Base-by-base conservation (phyloP, 92 coral and sea anemone species). In the Virgularia gustaviana region DNA sequence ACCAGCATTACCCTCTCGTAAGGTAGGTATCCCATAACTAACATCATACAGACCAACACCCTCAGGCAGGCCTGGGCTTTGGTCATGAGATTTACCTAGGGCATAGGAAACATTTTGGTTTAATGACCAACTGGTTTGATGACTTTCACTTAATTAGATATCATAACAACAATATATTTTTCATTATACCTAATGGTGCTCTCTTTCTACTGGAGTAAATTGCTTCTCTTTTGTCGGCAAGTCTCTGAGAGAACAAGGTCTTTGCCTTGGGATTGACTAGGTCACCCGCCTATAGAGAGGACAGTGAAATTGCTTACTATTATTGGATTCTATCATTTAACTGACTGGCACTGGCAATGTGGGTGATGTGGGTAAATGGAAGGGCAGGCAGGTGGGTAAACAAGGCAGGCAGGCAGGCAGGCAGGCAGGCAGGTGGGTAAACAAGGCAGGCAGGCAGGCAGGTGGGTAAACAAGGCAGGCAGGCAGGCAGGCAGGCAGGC, bases 1-100 rank as follows among this genome's bases (percentile, higher is more conserved):
- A 13, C 96, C 96, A 25, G 99, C 94, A 70, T 89, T 82, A 12
- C 99, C 99, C 80, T 89, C 99, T 87, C 85, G 89, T 45, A 94
- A 84, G 8, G 99, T 89, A 58, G 86, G 76, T 8, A 94, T 89
- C 35, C 99, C 99, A 82, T 92, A 94, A 31, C 76, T 71, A 11
- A 82, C 96, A 55, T 94, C 89, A 34, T 90, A 84, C 0, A 87
- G 86, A 35, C 90, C 89, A 20, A 91, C 83, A 18, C 96, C 94
- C 22, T 78, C 77, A 22, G 99, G 99, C 42, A 94, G 59, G 3
- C 90, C 88, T 28, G 88, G 86, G 6, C 67, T 77, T 62, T 94
- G 96, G 63, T 94, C 91, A 73, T 89, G 94, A 31, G 87, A 89
- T 56, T 73, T 36, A 12, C 90, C 96, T 88, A 5, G n/a, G n/a